Conservation (phyloP, 92 coral and sea anemone genomes). For the Plumapathes pennacea region DNA sequence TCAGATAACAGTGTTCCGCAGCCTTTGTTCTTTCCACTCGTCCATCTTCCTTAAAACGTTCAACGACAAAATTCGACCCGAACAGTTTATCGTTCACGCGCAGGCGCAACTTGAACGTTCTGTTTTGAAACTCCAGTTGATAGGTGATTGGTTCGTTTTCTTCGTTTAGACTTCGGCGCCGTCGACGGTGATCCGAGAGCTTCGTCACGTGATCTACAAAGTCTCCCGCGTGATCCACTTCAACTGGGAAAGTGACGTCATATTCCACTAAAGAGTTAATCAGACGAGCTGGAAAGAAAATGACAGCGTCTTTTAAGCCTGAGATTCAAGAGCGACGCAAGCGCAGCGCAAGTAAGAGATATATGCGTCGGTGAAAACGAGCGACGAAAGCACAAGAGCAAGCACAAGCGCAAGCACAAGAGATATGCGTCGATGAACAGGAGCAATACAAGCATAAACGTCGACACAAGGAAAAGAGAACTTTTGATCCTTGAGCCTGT, state of each 20-base stretch:
- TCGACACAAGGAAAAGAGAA: no score
- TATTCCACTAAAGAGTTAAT: slow-evolving; percentile 20
- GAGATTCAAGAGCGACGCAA: no score
- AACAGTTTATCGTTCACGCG: slow-evolving; percentile 68
- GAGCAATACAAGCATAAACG: no score
- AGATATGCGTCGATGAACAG: no score
- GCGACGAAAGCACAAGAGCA: no score
- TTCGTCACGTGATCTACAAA: slow-evolving; percentile 75
- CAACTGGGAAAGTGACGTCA: slow-evolving; percentile 63
- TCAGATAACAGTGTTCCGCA: slow-evolving; percentile 77
- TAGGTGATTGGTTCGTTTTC: slow-evolving; percentile 69
- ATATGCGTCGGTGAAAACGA: no score
- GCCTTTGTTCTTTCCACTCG: slow-evolving; percentile 46
- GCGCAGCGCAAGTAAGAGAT: no score
- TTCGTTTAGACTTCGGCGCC: slow-evolving; percentile 61
- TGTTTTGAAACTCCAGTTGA: slow-evolving; percentile 55
- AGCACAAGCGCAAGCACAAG: no score
- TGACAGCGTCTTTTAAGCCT: no score
- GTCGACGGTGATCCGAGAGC: slow-evolving; percentile 58
- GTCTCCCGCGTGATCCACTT: slow-evolving; percentile 52
- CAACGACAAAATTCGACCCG: slow-evolving; percentile 75
- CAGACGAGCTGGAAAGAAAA: slow-evolving; percentile 15
- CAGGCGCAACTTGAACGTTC: slow-evolving; percentile 56
- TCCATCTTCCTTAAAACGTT: slow-evolving; percentile 71
- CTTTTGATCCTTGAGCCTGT: no score